Conservation (phyloP, 2,888 invertebrate species). For the Danaus chrysippus region DNA sequence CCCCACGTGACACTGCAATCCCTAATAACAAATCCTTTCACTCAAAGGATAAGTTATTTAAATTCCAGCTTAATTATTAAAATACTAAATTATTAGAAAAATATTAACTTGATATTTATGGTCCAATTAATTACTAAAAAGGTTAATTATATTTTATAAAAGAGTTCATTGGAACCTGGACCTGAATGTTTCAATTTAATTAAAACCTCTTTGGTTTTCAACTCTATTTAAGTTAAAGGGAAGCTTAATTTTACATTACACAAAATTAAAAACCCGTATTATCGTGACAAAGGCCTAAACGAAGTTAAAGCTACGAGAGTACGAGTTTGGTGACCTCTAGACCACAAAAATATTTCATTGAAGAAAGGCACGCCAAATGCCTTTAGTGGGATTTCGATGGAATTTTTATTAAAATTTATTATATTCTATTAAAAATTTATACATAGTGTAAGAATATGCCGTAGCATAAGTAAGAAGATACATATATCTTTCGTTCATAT, state of each 20-base stretch:
- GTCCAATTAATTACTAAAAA: no score
- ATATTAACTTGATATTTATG: not conserved
- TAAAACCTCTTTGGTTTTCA: no score
- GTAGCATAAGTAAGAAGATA: no score
- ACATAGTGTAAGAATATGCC: no score
- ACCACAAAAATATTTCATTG: slow-evolving; percentile 6
- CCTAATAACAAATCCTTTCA: slow-evolving; percentile 3
- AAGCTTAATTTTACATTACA: no score
- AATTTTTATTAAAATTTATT: not conserved
- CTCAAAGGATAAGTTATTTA: slow-evolving; percentile 5
- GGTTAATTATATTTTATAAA: no score
- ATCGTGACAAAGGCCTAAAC: slow-evolving; percentile 11
- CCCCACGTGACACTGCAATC: slow-evolving; percentile 40
- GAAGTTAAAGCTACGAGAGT: slow-evolving; percentile 10
- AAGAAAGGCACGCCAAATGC: slow-evolving; percentile 1
- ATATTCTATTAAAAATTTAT: not conserved
- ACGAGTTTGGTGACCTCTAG: slow-evolving; percentile 11
- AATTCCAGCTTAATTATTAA: not conserved
- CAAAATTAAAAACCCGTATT: not conserved
- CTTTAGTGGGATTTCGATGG: not conserved
- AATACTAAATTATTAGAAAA: not conserved
- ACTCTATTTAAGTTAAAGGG: no score
- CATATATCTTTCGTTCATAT: no score
- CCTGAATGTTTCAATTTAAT: no score
- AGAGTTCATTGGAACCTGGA: no score